These are phyloP conservation scores for Piezodorus guildinii DNA, from an alignment of 1,140 invertebrate species.

Conservation along the genomic window DNA sequence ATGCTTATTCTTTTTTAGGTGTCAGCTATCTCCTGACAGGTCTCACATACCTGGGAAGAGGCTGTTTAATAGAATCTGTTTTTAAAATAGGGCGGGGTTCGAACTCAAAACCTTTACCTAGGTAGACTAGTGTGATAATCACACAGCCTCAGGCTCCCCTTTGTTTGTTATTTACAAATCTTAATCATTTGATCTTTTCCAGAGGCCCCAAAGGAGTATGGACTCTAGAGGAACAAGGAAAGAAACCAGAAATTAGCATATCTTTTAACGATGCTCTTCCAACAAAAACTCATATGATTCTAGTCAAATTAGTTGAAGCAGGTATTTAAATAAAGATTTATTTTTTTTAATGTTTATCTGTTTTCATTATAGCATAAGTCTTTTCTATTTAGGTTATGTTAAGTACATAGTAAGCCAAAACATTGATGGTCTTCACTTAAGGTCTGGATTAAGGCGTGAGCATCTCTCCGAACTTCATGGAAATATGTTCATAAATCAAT, in stretches of 20 bases:
- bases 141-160: too few species aligned
- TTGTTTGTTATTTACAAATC: too few species aligned
- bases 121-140: too few species aligned
- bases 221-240: constrained; percentile 89
- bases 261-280: constrained; percentile 88
- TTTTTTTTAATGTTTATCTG: neutral
- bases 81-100: too few species aligned
- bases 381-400: constrained; percentile 37
- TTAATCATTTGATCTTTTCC: constrained; percentile 30
- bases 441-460: constrained; percentile 69
- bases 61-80: too few species aligned
- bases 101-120: too few species aligned
- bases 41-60: too few species aligned
- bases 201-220: constrained; percentile 95
- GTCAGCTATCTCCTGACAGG: too few species aligned
- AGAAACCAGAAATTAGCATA: constrained; percentile 70
- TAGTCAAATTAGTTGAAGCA: constrained; percentile 64
- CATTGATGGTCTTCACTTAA: constrained; percentile 93
- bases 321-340: constrained; percentile 32
- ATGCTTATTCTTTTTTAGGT: too few species aligned
- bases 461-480: constrained; percentile 90
- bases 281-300: constrained; percentile 87
- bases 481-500: constrained; percentile 95
- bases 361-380: neutral
- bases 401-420: constrained; percentile 93